phyloP scores from a whole-genome alignment of 2,888 invertebrate genomes.

The Brassicogethes aeneus region DNA sequence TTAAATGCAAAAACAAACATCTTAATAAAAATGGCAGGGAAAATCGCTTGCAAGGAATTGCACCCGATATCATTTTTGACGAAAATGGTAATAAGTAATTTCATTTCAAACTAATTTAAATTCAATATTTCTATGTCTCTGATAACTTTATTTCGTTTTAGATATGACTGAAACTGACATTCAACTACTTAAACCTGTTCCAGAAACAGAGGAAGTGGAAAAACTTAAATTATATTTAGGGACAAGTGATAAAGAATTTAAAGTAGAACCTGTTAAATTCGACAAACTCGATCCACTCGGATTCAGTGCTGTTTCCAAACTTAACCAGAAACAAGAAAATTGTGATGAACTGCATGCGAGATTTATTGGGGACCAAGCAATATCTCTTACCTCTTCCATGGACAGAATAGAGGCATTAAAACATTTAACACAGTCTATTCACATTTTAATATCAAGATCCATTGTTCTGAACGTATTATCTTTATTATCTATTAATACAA shows the following conservation, averaged over 20 bases:
- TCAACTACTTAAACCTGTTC: conserved; percentile 27
- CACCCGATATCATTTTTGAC: conserved; percentile 39
- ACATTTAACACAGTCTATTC: conserved; percentile 44
- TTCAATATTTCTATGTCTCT: no score
- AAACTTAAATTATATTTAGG: conserved; percentile 32
- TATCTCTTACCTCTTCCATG: conserved; percentile 38
- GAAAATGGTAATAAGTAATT: conserved; percentile 24
- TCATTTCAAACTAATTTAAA: no score
- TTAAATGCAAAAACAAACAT: conserved; percentile 44
- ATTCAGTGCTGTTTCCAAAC: conserved; percentile 38
- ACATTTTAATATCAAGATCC: conserved; percentile 47
- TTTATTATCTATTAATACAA: conserved; percentile 33
- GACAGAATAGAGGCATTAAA: conserved; percentile 46
- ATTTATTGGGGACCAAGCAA: conserved; percentile 46
- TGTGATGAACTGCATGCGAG: conserved; percentile 28
- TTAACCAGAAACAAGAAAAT: conserved; percentile 28
- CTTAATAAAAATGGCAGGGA: conserved; percentile 17
- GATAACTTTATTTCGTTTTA: conserved; percentile 10
- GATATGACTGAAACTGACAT: conserved; percentile 34
- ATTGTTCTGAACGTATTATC: conserved; percentile 48
- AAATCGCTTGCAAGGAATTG: conserved; percentile 24
- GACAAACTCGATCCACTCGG: conserved; percentile 48
- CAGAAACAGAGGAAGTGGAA: conserved; percentile 29
- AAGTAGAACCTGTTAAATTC: conserved; percentile 38
- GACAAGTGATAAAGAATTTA: conserved; percentile 36